Conservation (phyloP, 1,140 invertebrate genomes). For the Sarcophaga bullata region DNA sequence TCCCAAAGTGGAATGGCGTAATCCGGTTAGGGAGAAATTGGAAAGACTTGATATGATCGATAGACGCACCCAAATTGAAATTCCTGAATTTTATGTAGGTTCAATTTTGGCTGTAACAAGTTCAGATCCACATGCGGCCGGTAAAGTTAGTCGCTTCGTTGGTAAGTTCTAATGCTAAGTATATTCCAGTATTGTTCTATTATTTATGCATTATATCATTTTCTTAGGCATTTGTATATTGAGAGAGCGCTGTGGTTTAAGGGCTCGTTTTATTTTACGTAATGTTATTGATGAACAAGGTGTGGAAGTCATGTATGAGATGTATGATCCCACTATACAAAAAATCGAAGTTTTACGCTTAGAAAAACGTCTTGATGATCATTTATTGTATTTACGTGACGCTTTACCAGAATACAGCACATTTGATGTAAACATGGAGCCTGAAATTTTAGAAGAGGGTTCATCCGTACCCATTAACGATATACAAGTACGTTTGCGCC, state of each 20-base stretch:
- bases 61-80: slow-evolving; percentile 77
- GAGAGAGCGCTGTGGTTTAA: slow-evolving; percentile 80
- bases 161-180: slow-evolving; percentile 61
- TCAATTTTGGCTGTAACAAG: slow-evolving; percentile 92
- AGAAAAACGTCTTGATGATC: slow-evolving; percentile 93
- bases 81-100: slow-evolving; percentile 98
- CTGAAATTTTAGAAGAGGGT: slow-evolving; percentile 80
- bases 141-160: slow-evolving; percentile 90
- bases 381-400: slow-evolving; percentile 92
- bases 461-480: slow-evolving; percentile 86
- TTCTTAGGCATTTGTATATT: slow-evolving; percentile 90
- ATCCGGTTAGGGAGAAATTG: slow-evolving; percentile 85
- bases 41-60: slow-evolving; percentile 94
- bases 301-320: slow-evolving; percentile 79
- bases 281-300: slow-evolving; percentile 94
- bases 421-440: slow-evolving; percentile 92
- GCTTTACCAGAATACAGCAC: slow-evolving; percentile 93
- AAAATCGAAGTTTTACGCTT: slow-evolving; percentile 90
- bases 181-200: background rate
- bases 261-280: slow-evolving; percentile 85
- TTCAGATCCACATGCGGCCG: slow-evolving; percentile 86
- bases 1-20: slow-evolving; percentile 80
- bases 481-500: slow-evolving; percentile 86
- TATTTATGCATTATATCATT: background rate
- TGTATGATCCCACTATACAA: slow-evolving; percentile 94